Conservation (phyloP, 2,113 vertebrate genomes). For the Pelodiscus sinensis region DNA sequence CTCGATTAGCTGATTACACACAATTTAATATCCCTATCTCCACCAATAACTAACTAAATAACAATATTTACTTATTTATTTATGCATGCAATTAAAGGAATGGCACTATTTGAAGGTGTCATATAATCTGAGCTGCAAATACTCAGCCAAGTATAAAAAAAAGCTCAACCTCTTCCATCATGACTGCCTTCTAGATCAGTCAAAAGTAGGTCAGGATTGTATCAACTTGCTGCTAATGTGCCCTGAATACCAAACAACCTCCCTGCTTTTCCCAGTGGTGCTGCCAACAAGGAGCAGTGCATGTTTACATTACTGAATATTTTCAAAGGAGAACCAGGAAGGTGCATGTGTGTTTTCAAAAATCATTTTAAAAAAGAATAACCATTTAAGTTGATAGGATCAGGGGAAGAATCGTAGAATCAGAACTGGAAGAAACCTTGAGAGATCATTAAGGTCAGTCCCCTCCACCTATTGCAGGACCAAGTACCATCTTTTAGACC, state of each 20-base stretch:
- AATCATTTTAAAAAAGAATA: not conserved
- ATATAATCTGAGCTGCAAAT: not conserved
- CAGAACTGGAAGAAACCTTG: no score
- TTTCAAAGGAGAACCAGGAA: not conserved
- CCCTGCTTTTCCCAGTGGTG: not conserved
- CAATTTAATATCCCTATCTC: no score
- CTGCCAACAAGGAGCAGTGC: not conserved
- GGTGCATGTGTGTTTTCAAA: not conserved
- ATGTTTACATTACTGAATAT: not conserved
- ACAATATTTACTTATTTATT: no score
- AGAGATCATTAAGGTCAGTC: no score
- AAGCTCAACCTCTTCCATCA: no score
- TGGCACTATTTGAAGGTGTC: fast-evolving
- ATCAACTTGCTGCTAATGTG: not conserved
- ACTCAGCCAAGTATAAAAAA: not conserved
- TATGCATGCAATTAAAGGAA: no score
- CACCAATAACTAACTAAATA: no score
- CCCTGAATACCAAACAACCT: not conserved
- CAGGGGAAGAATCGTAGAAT: not conserved
- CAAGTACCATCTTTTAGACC: no score
- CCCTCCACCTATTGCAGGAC: no score
- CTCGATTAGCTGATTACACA: no score
- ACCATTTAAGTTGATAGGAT: not conserved
- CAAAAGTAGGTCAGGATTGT: fast-evolving
- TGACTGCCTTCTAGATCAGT: not conserved